These are phyloP conservation scores for Dipodomys merriami DNA, from an alignment of 2,113 vertebrate genomes.

Conservation along the genomic window DNA sequence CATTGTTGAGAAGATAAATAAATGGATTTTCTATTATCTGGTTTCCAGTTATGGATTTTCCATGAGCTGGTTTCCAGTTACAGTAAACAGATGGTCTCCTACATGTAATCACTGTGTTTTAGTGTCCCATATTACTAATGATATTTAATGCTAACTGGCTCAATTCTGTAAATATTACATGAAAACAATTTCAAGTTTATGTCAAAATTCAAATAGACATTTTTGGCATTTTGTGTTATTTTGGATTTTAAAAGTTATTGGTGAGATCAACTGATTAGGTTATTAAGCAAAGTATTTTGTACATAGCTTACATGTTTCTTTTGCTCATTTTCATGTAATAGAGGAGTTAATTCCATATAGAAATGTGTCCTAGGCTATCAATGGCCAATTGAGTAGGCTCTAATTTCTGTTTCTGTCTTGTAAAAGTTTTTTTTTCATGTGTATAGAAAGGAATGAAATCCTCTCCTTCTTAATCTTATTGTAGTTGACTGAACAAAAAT, in stretches of 20 bases:
- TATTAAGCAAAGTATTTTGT: neutral
- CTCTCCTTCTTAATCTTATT: neutral
- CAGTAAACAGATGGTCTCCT: neutral
- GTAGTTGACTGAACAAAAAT: neutral
- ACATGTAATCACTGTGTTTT: neutral
- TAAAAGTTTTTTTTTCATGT: neutral
- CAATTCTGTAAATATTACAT: neutral
- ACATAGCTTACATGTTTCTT: neutral
- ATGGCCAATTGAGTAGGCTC: neutral
- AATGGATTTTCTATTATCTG: neutral
- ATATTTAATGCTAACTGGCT: neutral
- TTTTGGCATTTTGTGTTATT: neutral
- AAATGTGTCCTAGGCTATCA: neutral
- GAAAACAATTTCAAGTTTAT: conserved; percentile 9
- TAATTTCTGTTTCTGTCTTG: neutral
- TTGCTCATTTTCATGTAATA: neutral
- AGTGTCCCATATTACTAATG: neutral
- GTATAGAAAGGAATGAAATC: neutral
- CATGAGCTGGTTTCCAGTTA: neutral
- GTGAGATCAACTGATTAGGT: neutral
- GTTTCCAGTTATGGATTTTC: neutral
- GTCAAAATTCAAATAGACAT: neutral
- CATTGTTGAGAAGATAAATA: neutral
- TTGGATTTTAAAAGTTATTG: neutral
- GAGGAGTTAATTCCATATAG: neutral